Base-by-base conservation (phyloP, 53 echinoderm and acorn worm genomes). In the Zoroaster sp. region DNA sequence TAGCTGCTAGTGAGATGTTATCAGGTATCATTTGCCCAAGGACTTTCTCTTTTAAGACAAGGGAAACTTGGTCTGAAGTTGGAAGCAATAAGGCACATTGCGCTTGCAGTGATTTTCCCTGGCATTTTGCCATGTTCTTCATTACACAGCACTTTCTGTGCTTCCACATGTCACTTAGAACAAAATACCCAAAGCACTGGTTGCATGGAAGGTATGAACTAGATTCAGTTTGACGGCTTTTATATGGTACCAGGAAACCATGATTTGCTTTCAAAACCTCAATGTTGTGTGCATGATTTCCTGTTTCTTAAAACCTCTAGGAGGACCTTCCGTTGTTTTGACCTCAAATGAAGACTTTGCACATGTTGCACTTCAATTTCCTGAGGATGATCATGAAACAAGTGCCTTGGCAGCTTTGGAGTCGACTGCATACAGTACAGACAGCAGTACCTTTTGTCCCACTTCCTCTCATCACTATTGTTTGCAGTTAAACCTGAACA, bases 1-100 rank as follows among this genome's bases (percentile, higher is more conserved):
- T 65, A 13, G 88, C 89, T 55, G 74, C 83, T 46, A 94, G 49
- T 21, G 83, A 67, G 30, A 92, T 67, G 20, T 59, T 66, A 67
- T 74, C 14, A 12, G 40, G 40, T 5, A 38, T 74, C 35, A 74
- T 74, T 34, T 74, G 40, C 14, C 23, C 8, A 3, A 37, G 37
- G 30, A 76, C 76, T 76, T 43, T 47, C 2, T 76, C 76, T 15
- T 47, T 76, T 42, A 76, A 45, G 8, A 45, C 41, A 43, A 1
- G 4, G 49, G 44, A 45, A 0, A 32, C 34, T 20, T 40, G 15
- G 39, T 32, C 18, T 9, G 44, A 47, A 25, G 40, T 20, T 7
- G 41, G 41, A 2, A 75, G 40, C 75, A 75, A 25, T 25, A 75
- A 11, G 69, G 69, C 69, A 69, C 69, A 69, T 30, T 69, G 69